phyloP scores from a whole-genome alignment of 2,113 vertebrate species.

The Dissostichus mawsoni region DNA sequence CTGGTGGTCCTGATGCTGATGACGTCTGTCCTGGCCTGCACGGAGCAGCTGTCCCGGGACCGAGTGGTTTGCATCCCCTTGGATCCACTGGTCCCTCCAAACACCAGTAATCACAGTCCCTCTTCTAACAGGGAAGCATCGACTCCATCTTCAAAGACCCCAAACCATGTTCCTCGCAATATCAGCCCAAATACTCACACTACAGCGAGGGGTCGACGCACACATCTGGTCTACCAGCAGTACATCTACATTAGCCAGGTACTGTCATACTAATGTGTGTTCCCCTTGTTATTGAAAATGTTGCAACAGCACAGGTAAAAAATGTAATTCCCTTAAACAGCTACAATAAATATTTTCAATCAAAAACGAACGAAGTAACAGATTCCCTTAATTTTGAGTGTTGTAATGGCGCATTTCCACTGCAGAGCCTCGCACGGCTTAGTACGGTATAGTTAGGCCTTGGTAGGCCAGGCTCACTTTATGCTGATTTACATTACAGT shows the following conservation, averaged over 20 bases:
- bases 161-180: not conserved
- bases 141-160: conserved; percentile 24
- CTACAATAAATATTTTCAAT: too few species aligned
- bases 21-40: conserved; percentile 85
- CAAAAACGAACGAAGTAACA: too few species aligned
- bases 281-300: not conserved
- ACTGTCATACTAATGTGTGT: not conserved
- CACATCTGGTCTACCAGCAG: conserved; percentile 86
- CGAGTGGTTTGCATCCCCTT: conserved; percentile 85
- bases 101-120: conserved; percentile 10
- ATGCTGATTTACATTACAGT: too few species aligned
- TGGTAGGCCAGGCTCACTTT: too few species aligned
- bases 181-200: not conserved
- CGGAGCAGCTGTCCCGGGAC: conserved; percentile 84
- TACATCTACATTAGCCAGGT: conserved; percentile 86
- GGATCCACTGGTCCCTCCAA: conserved; percentile 29
- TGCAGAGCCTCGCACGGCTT: too few species aligned
- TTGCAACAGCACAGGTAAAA: not conserved
- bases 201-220: conserved; percentile 66
- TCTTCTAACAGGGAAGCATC: not conserved
- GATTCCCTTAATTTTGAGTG: too few species aligned
- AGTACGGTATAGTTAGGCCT: too few species aligned
- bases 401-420: too few species aligned
- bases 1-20: conserved; percentile 87
- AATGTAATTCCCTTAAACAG: too few species aligned